These are phyloP conservation scores for Zoanthus gigantus DNA, from an alignment of 92 coral and sea anemone genomes.

Conservation along the genomic window DNA sequence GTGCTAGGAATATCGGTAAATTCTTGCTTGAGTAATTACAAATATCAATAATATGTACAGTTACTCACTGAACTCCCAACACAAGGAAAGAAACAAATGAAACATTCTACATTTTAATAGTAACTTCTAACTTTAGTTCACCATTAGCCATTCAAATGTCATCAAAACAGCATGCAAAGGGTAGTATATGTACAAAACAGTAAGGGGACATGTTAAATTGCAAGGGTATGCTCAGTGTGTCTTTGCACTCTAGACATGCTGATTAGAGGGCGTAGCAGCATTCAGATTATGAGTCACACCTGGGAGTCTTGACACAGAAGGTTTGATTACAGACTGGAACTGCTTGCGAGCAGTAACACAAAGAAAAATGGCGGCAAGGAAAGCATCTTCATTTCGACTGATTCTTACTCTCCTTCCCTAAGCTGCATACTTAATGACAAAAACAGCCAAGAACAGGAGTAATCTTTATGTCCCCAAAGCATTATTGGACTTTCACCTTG, in stretches of 20 bases:
- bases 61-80: too few species aligned
- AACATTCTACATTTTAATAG: too few species aligned
- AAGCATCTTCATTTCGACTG: slow-evolving; percentile 7
- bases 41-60: too few species aligned
- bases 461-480: too few species aligned
- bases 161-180: not conserved
- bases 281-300: not conserved
- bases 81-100: too few species aligned
- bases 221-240: not conserved
- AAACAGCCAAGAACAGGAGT: not conserved
- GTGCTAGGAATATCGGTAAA: too few species aligned
- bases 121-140: too few species aligned
- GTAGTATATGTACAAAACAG: too few species aligned
- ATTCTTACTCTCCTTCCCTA: slow-evolving; percentile 24
- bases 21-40: too few species aligned
- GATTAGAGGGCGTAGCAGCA: not conserved
- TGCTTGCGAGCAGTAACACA: not conserved
- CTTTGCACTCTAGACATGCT: not conserved
- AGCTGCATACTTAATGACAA: not conserved
- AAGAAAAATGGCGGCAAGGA: slow-evolving; percentile 29
- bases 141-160: not conserved
- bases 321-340: not conserved
- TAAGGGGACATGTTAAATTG: not conserved
- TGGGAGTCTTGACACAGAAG: not conserved
- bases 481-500: too few species aligned